Percentiles rank a stretch among this genome's conserved stretches.
phyloP scores from a whole-genome alignment of 2,797 vertebrate species.

The Tapera naevia region DNA sequence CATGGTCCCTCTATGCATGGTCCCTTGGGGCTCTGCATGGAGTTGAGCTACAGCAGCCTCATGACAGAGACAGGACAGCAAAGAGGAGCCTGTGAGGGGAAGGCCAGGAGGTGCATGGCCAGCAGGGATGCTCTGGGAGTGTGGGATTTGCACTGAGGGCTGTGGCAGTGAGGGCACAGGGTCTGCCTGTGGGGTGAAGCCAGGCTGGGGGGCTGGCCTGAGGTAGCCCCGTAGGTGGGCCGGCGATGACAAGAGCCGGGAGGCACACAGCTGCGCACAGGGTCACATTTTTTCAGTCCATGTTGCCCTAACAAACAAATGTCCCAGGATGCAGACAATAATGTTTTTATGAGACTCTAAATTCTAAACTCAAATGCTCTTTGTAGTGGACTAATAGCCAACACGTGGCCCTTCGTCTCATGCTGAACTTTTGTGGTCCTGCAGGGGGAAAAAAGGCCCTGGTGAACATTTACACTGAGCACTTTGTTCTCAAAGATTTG shows the following conservation, averaged over 20 bases:
- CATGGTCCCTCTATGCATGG: too few species aligned
- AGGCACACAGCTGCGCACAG: background rate
- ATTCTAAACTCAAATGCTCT: constrained; percentile 89
- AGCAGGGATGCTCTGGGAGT: accelerated
- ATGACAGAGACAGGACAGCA: accelerated
- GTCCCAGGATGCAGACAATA: constrained; percentile 89
- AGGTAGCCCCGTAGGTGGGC: background rate
- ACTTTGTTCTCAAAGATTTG: constrained; percentile 86
- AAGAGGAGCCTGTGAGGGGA: background rate
- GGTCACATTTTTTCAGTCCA: constrained; percentile 85
- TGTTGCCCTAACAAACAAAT: constrained; percentile 85
- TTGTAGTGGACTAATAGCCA: constrained; percentile 87
- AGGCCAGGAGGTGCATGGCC: background rate
- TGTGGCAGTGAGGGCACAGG: background rate
- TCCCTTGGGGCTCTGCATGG: background rate
- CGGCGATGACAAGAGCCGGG: background rate
- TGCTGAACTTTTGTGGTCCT: constrained; percentile 85
- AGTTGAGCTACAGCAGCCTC: background rate
- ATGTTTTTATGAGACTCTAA: constrained; percentile 94
- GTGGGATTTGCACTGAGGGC: background rate
- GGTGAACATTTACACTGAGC: constrained; percentile 74
- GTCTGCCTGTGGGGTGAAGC: background rate
- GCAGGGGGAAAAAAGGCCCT: constrained; percentile 77
- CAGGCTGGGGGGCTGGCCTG: background rate
- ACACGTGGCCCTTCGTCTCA: constrained; percentile 83